Conservation (phyloP, 1,140 invertebrate species). For the Ectropis grisescens region DNA sequence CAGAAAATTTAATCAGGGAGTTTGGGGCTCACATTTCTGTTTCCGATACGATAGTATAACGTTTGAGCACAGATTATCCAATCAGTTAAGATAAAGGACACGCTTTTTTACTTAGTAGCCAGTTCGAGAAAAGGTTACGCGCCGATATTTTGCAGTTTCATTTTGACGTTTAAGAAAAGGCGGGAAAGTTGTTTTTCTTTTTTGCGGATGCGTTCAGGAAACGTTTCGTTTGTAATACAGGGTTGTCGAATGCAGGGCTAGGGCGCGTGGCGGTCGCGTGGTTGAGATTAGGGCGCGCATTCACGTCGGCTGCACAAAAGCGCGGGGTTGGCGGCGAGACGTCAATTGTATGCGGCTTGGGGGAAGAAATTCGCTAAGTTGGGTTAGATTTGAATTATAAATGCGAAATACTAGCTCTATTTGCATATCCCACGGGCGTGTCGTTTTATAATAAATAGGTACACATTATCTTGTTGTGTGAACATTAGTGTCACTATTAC, state of each 20-base stretch:
- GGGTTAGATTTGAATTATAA: conserved; percentile 63
- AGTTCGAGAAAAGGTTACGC: conserved; percentile 22
- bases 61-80: conserved; percentile 68
- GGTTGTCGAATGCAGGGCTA: conserved; percentile 52
- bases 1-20: conserved; percentile 58
- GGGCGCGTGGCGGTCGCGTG: conserved; percentile 58
- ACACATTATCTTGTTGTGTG: no score
- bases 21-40: conserved; percentile 57
- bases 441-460: no score
- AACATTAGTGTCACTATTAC: no score
- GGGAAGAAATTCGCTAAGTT: conserved; percentile 58
- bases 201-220: conserved; percentile 11
- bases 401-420: conserved; percentile 52
- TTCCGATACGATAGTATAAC: conserved; percentile 66
- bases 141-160: conserved; percentile 30
- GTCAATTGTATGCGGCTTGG: conserved; percentile 56
- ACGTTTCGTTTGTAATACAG: conserved; percentile 14
- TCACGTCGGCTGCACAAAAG: conserved; percentile 60
- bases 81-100: conserved; percentile 69
- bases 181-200: conserved; percentile 19
- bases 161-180: conserved; percentile 16
- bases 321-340: conserved; percentile 35
- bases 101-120: conserved; percentile 43
- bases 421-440: conserved; percentile 68
- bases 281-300: conserved; percentile 55